phyloP scores from a whole-genome alignment of 92 coral and sea anemone genomes.

The Pocillopora grandis region DNA sequence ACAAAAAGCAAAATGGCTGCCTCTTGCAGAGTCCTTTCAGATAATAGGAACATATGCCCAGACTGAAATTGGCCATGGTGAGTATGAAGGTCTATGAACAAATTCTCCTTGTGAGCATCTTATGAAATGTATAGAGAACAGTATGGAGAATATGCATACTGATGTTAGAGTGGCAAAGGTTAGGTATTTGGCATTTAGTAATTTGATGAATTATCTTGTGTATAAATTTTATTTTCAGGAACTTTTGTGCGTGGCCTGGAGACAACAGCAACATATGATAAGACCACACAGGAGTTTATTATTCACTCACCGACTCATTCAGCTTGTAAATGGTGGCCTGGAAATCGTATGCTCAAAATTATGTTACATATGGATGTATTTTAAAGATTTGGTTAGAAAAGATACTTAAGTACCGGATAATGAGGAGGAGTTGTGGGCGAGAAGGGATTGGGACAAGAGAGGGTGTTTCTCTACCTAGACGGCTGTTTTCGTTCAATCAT shows the following conservation, averaged over 20 bases:
- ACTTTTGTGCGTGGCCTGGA: constrained; percentile 76
- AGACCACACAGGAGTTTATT: constrained; percentile 65
- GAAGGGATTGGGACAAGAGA: no score
- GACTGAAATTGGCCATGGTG: constrained; percentile 96
- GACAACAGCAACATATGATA: constrained; percentile 90
- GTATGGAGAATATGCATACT: no score
- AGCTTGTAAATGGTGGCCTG: constrained; percentile 98
- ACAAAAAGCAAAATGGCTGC: constrained; percentile 86
- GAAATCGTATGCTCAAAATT: constrained; percentile 59
- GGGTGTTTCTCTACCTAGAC: no score
- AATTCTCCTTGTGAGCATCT: no score
- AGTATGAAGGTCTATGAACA: background rate
- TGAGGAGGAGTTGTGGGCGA: no score
- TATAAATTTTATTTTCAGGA: constrained; percentile 41
- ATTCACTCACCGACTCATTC: constrained; percentile 74
- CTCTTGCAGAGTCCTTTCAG: constrained; percentile 64
- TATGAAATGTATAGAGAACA: no score
- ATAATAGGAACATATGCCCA: constrained; percentile 92
- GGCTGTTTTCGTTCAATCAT: no score
- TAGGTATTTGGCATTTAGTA: no score
- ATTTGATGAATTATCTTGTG: no score
- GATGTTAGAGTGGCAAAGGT: no score
- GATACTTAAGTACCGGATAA: no score
- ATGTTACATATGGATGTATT: background rate
- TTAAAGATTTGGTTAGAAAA: no score